Evolutionary conservation across 1,140 invertebrate genomes (phyloP), one percentile per base, ranked within the genome.

Genomic region (Drosophila takahashii): DNA sequence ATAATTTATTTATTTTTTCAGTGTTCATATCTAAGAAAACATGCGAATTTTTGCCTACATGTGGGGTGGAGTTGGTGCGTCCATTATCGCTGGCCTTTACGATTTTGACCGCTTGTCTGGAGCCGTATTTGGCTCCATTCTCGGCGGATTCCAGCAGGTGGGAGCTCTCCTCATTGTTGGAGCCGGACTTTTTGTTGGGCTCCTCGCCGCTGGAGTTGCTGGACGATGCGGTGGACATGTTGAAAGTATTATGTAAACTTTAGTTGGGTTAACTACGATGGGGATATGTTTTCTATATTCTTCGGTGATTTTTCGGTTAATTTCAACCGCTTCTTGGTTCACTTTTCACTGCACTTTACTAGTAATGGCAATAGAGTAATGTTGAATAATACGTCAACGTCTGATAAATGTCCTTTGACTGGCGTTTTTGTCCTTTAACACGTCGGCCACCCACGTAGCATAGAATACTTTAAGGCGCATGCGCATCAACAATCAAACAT

Each of bases 101-200:
- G 42, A 87, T 87, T 79, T 87, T 91, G 79, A 91, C 86, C 71
- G 90, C 80, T 85, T 90, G 83, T 32, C 84, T 79, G 67, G 86
- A 91, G 48, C 90, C 90, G 70, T 91, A 91, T 53, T 91, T 91
- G 72, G 79, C 90, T 9, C 80, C 90, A 64, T 78, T 91, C 13
- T 77, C 90, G 42, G 65, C 67, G 16, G 90, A 73, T 54, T 91
- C 90, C 80, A 91, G 77, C 73, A 91, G 81, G 72, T 90, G 90
- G 61, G 90, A 91, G 72, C 84, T 91, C 77, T 91, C 90, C 76
- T 91, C 90, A 15, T 67, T 91, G 47, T 48, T 79, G 45, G 56
- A 61, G 27, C 81, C 80, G 15, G 80, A 34, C 45, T 75, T 72
- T 15, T 80, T 84, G 29, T 56, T 41, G n/a, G 62, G 8, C 70